phyloP scores from a whole-genome alignment of 1,140 invertebrate genomes.

The Solen grandis region DNA sequence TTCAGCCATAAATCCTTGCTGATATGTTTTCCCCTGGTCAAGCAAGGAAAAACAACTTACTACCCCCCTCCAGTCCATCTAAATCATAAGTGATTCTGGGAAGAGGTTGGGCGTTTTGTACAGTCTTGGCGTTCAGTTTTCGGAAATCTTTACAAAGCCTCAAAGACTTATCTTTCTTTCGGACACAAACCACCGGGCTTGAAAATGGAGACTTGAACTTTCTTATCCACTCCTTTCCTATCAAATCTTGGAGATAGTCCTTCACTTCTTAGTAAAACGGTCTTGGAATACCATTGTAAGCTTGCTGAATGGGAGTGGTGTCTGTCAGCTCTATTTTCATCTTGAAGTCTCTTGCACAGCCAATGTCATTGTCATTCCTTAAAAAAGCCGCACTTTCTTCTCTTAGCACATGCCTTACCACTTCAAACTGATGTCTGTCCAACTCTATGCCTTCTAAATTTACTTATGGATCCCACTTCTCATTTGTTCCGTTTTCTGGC shows the following conservation, averaged over 20 bases:
- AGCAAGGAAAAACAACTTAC: conserved; percentile 36
- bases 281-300: conserved; percentile 30
- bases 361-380: conserved; percentile 37
- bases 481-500: no score
- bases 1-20: conserved; percentile 43
- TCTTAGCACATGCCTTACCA: no score
- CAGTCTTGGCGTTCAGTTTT: conserved; percentile 79
- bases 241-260: conserved; percentile 45
- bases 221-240: conserved; percentile 28
- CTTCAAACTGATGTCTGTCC: no score
- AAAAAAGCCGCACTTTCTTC: conserved; percentile 39
- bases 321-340: conserved; percentile 50
- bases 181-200: conserved; percentile 68
- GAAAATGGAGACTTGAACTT: conserved; percentile 31
- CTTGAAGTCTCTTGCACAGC: conserved; percentile 37
- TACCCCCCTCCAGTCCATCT: conserved; percentile 68
- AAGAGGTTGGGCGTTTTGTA: conserved; percentile 82
- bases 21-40: conserved; percentile 51
- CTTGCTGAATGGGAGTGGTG: conserved; percentile 26
- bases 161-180: conserved; percentile 82
- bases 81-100: conserved; percentile 82
- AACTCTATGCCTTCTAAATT: no score
- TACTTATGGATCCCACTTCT: no score
- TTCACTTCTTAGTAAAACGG: conserved; percentile 55
- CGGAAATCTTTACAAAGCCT: conserved; percentile 82